phyloP scores from a whole-genome alignment of 2,888 invertebrate genomes.

The Julus scanicus region DNA sequence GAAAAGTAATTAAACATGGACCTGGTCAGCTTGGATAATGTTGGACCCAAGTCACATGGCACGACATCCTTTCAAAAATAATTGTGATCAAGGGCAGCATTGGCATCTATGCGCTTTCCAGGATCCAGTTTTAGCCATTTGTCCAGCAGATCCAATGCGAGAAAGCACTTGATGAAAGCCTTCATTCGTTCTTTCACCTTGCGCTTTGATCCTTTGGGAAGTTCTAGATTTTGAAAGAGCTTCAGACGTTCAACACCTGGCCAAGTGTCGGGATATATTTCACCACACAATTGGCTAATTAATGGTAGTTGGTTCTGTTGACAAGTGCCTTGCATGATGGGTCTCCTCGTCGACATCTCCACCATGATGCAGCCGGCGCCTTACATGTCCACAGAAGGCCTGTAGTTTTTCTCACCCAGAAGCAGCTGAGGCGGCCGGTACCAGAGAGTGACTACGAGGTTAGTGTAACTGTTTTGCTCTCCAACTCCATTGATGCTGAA shows the following conservation, averaged over 20 bases:
- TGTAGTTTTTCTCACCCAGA: constrained; percentile 90
- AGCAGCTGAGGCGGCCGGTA: constrained; percentile 81
- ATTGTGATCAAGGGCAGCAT: constrained; percentile 94
- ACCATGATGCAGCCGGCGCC: constrained; percentile 99
- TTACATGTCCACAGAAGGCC: constrained; percentile 94
- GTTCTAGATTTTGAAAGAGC: constrained; percentile 85
- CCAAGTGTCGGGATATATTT: constrained; percentile 93
- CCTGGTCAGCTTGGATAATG: constrained; percentile 88
- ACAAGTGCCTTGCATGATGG: constrained; percentile 95
- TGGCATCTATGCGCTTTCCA: constrained; percentile 85
- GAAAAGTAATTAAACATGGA: constrained; percentile 96
- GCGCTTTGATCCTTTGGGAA: constrained; percentile 84
- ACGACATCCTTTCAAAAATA: constrained; percentile 99
- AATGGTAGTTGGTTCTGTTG: constrained; percentile 95
- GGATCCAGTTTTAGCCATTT: constrained; percentile 92
- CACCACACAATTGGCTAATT: constrained; percentile 96
- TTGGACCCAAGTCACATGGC: constrained; percentile 89
- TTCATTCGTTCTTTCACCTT: constrained; percentile 68
- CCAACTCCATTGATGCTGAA: constrained; percentile 89
- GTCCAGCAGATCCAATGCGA: constrained; percentile 93
- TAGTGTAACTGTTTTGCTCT: constrained; percentile 90
- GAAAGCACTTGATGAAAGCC: constrained; percentile 89
- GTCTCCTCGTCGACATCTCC: constrained; percentile 96
- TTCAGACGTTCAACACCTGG: constrained; percentile 91
- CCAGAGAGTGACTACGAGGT: constrained; percentile 97